Base-by-base conservation (phyloP, 2,797 vertebrate genomes). In the Cynodonichthys magdalenae region DNA sequence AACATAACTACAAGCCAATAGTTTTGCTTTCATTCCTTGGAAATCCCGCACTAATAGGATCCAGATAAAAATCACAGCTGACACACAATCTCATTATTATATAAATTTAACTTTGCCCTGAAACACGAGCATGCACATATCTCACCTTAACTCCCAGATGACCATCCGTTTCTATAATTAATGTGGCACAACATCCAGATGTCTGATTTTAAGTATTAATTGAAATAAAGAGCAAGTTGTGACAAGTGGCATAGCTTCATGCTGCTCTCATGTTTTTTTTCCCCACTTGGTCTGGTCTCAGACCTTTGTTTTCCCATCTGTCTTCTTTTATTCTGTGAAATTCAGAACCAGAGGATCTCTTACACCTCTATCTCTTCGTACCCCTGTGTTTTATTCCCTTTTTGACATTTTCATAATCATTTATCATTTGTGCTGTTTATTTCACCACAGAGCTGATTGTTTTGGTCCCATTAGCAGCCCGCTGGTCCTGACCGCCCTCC, bases 381-480 rank as follows among this genome's bases (percentile, higher is more conserved):
- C 31, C 9, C 31, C 4, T 31, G 31, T 31, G 31, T 31, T 31
- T 9, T 31, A 7, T 19, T 27, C 7, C 14, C 4, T 34, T 7
- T 15, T 10, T 17, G 17, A 15, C 39, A 39, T 69, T 69, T 77
- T 53, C 71, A 57, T 67, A 19, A 47, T 24, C 10, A 50, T 74
- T 71, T 63, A 28, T 74, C 57, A 61, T 66, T 5, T 19, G 50
- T 44, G 0, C n/a, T 3, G 29, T 15, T 29, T 53, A 24, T 71
- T 44, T 72, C 28, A 29, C 19, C 12, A 2, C 27, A 6, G 27
- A 62, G 59, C 59, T 46, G 47, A 67, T 58, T 55, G 46, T 15
- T 70, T 3, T 46, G 55, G 28, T 36, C 10, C 59, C 79, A 83
- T 85, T 78, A 81, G 54, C 46, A 36, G 29, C 61, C 60, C 51